These are phyloP conservation scores for Brachionus angularis DNA, from an alignment of 1,140 invertebrate genomes.

Conservation along the genomic window DNA sequence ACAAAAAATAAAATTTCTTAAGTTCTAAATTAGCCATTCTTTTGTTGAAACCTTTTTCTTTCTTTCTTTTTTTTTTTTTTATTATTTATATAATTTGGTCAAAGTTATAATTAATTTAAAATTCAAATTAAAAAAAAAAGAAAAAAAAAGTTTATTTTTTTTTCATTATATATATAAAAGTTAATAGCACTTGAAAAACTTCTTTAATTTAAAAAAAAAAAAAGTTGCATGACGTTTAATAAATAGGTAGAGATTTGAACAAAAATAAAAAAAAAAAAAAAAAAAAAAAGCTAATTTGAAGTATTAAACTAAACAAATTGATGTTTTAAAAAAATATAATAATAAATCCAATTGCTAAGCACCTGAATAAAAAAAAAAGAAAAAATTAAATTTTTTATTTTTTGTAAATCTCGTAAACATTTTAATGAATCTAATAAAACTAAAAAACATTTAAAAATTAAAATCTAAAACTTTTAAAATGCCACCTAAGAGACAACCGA, in stretches of 20 bases:
- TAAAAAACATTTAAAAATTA: not conserved
- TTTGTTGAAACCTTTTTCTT: too few relatives aligned
- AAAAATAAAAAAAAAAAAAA: too few relatives aligned
- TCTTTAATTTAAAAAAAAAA: too few relatives aligned
- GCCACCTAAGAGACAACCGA: conserved; percentile 36
- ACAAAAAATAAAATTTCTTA: too few relatives aligned
- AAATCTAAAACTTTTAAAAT: conserved; percentile 10
- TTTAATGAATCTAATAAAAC: not conserved
- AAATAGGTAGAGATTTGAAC: too few relatives aligned
- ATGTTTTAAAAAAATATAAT: not conserved
- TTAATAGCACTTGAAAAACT: conserved; percentile 35
- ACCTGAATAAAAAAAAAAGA: conserved; percentile 5
- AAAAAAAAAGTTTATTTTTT: not conserved
- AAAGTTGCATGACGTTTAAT: too few relatives aligned
- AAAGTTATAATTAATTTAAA: not conserved
- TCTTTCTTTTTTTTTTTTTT: too few relatives aligned
- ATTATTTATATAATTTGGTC: too few relatives aligned
- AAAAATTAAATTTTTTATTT: conserved; percentile 13
- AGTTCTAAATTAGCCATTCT: too few relatives aligned
- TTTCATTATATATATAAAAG: not conserved
- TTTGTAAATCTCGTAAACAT: not conserved
- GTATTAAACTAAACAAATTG: too few relatives aligned
- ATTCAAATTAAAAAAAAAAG: not conserved
- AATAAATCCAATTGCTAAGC: not conserved
- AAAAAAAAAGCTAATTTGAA: too few relatives aligned